Percentiles rank a stretch among this genome's conserved stretches.
Conservation (phyloP, 2,113 vertebrate species). For the Myotis lucifugus region DNA sequence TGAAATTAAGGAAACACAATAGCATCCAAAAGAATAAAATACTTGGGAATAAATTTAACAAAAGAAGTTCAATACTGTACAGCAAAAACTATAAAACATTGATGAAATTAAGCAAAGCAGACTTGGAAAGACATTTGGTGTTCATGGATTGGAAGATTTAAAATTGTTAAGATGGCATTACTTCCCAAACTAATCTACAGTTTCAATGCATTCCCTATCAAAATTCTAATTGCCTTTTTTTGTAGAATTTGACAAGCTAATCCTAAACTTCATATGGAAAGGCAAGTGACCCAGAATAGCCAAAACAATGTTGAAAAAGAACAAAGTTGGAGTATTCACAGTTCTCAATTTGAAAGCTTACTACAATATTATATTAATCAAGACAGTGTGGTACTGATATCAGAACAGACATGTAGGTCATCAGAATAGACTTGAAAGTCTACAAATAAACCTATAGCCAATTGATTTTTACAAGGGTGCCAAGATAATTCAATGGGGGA, state of each 20-base stretch:
- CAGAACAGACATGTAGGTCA: not conserved
- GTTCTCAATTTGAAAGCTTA: no score
- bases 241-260: no score
- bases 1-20: not conserved
- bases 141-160: not conserved
- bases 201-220: not conserved
- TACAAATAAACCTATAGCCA: not conserved
- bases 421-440: not conserved
- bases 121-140: not conserved
- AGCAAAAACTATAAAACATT: not conserved
- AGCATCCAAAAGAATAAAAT: not conserved
- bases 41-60: not conserved
- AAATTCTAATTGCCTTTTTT: no score
- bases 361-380: not conserved
- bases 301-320: no score
- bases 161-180: not conserved
- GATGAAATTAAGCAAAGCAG: not conserved
- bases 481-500: not conserved
- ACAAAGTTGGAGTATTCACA: no score
- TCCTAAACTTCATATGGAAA: no score
- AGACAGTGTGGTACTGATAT: not conserved
- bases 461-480: not conserved
- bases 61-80: not conserved
- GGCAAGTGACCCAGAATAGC: no score
- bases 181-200: not conserved